Base-by-base conservation (phyloP, 37 sponge, comb jelly and placozoan genomes). In the Halisarca cf. caerulea region DNA sequence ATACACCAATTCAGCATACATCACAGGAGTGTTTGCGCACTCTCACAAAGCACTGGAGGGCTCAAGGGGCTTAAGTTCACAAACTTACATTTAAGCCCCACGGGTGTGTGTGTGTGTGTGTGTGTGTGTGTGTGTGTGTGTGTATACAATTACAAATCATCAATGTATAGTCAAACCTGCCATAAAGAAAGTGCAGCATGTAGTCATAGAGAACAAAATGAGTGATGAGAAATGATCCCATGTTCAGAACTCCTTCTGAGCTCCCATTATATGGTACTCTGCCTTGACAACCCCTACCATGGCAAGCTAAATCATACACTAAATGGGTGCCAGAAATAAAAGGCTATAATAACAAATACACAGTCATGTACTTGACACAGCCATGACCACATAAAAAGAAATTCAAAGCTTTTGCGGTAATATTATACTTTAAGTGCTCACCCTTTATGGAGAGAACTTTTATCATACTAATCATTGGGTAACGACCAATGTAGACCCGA, bases 151-250 rank as follows among this genome's bases (percentile, higher is more conserved):
- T n/a, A n/a, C n/a, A n/a, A n/a, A n/a, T n/a, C n/a, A n/a, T n/a
- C n/a, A n/a, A n/a, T n/a, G n/a, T n/a, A n/a, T n/a, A n/a, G n/a
- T n/a, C 64, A 28, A 30, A 71, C 73, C 73, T 71, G 8, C 73
- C 73, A 71, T 71, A 39, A 37, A 71, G 38, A 71, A 71, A 71
- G 39, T 71, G 73, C 21, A 71, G 32, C 35, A 71, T 33, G 39
- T 71, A 71, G 41, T 71, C 73, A 38, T 37, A 38, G 40, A 71
- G 38, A 9, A 71, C 40, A 37, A 71, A 71, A 37, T 71, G 73
- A 39, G 73, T 71, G 21, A 71, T 37, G 7, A 71, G 30, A 32
- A 38, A 71, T 17, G 37, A 38, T 33, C 73, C 73, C 73, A 71
- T 71, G 39, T 71, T 71, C 41, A 71, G 39, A 71, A 71, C 30